Base-by-base conservation (phyloP, 2,797 vertebrate genomes). In the Alcedo atthis region DNA sequence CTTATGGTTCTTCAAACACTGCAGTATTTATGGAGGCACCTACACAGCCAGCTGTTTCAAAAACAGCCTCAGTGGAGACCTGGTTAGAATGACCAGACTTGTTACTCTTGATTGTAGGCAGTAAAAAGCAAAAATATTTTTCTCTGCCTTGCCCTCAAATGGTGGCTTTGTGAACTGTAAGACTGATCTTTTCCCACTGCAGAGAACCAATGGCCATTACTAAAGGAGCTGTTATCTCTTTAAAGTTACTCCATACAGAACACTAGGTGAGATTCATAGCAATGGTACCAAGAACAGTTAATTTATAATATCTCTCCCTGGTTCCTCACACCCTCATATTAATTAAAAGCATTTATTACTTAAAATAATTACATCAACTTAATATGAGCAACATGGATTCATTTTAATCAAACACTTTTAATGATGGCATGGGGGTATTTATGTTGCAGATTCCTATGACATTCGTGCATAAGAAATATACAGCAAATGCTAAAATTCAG, bases 101-200 rank as follows among this genome's bases (percentile, higher is more conserved):
- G 19, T 43, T 35, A 61, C 2, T 0, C 2, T 28, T 57, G 12
- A 13, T 32, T 0, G 0, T 5, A n/a, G 28, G 24, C 20, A 66
- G 14, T 6, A n/a, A 55, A 64, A 79, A 51, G 3, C 3, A 30
- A 19, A 74, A 11, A 10, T 21, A 20, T 3, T 0, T 14, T 81
- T 62, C 43, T 54, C 51, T 66, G 15, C 19, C 64, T 53, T 53
- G 24, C 9, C 25, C 11, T 61, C 16, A 15, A 48, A 73, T 0
- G 1, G 19, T 15, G 8, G 6, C 37, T 69, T 10, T 21, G 5
- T 16, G 35, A 67, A 33, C 5, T 21, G 2, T 21, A 33, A 49
- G 45, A 12, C 5, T 67, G 8, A 2, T 53, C 35, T 69, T 15
- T 75, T 12, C 15, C 28, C 46, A 15, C 0, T 6, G 13, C 0